Percentiles rank a stretch among this genome's conserved stretches.
Conservation (phyloP, 2,888 invertebrate species). For the Spilarctia lutea region DNA sequence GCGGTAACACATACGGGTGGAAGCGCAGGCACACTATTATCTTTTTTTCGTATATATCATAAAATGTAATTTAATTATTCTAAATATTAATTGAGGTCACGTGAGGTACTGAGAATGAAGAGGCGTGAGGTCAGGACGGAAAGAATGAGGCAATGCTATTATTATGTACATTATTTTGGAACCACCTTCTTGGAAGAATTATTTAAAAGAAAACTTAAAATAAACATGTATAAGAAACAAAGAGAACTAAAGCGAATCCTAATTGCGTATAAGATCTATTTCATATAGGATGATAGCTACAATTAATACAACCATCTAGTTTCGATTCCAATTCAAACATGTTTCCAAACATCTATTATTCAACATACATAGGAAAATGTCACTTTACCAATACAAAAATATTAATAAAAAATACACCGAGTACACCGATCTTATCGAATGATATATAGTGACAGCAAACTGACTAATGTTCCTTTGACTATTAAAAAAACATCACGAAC, state of each 20-base stretch:
- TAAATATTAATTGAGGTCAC: too few species aligned
- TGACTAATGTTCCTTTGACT: slow-evolving; percentile 58
- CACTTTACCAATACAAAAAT: slow-evolving; percentile 56
- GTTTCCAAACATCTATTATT: slow-evolving; percentile 40
- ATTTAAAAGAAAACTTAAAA: neutral
- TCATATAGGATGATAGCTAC: neutral
- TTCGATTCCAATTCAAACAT: neutral
- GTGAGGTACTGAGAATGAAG: too few species aligned
- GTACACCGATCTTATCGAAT: slow-evolving; percentile 60
- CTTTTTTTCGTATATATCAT: neutral
- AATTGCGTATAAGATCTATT: neutral
- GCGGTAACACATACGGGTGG: too few species aligned
- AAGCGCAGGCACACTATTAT: neutral
- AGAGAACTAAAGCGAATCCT: neutral
- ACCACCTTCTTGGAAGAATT: neutral
- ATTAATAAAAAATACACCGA: slow-evolving; percentile 58
- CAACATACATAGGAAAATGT: slow-evolving; percentile 49
- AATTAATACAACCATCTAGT: neutral
- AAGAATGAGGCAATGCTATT: neutral
- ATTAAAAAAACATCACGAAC: slow-evolving; percentile 42
- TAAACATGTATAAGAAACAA: neutral
- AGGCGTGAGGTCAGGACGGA: neutral
- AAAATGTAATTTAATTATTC: too few species aligned
- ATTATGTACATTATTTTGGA: neutral
- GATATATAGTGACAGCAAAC: slow-evolving; percentile 60